Evolutionary conservation across 30 jellyfish, hydroid and myxozoan genomes (phyloP).

Genomic region (Pseudorhiza aurosa): DNA sequence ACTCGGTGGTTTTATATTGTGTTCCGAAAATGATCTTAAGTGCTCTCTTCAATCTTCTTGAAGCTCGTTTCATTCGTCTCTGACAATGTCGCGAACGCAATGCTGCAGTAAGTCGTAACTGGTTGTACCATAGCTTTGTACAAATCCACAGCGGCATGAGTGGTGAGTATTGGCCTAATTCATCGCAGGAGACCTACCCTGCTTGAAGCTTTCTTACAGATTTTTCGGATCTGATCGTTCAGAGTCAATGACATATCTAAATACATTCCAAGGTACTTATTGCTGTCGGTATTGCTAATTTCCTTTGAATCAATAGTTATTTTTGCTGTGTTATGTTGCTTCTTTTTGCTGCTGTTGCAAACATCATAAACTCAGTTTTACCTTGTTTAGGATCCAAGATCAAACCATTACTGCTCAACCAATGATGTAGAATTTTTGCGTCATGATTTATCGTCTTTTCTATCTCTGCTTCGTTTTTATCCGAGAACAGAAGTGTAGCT

Average conservation of each 20-base stretch:
- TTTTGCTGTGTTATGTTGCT: slow-evolving; percentile 22
- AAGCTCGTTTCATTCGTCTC: slow-evolving; percentile 46
- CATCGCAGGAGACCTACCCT: slow-evolving; percentile 51
- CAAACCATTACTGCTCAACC: slow-evolving; percentile 31
- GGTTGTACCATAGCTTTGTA: slow-evolving; percentile 25
- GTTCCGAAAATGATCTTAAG: slow-evolving; percentile 50
- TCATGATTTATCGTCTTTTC: slow-evolving; percentile 27
- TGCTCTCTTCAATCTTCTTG: slow-evolving; percentile 62
- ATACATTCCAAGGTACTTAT: slow-evolving; percentile 42
- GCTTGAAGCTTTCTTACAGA: slow-evolving; percentile 43
- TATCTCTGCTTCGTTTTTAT: slow-evolving; percentile 9
- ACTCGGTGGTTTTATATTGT: slow-evolving; percentile 8
- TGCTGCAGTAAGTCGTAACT: slow-evolving; percentile 19
- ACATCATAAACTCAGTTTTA: slow-evolving; percentile 47
- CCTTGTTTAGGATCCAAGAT: slow-evolving; percentile 39
- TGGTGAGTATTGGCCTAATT: slow-evolving; percentile 44
- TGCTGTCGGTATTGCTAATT: slow-evolving; percentile 35
- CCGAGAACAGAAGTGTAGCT: slow-evolving; percentile 17
- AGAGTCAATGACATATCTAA: slow-evolving; percentile 30
- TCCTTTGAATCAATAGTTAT: slow-evolving; percentile 12
- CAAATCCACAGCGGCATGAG: slow-evolving; percentile 20
- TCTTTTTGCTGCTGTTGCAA: slow-evolving; percentile 41
- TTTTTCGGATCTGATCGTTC: slow-evolving; percentile 39
- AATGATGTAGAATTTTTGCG: slow-evolving; percentile 16
- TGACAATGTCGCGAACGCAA: slow-evolving; percentile 43